A percentile compares a stretch with the other conserved stretches of the same genome.
Conservation (phyloP, 2,888 invertebrate species). For the Amblyjoppa proteus region DNA sequence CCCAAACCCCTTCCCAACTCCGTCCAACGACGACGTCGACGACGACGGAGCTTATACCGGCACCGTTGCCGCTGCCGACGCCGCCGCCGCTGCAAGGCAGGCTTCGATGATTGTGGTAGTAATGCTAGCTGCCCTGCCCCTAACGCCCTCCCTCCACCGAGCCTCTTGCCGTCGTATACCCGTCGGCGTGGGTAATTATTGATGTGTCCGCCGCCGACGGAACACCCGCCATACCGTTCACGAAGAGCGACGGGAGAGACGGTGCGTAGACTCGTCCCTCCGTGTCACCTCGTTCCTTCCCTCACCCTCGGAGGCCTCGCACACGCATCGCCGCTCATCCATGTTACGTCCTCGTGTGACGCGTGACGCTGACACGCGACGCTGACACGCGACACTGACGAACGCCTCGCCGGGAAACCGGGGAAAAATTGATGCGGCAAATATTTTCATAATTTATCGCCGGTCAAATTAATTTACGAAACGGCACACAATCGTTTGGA, state of each 20-base stretch:
- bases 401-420: background rate
- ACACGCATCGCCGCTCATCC: conserved; percentile 44
- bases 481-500: background rate
- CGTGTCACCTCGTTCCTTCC: conserved; percentile 68
- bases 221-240: conserved; percentile 50
- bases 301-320: conserved; percentile 22
- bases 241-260: conserved; percentile 53
- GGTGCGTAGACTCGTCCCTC: conserved; percentile 65
- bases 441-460: background rate
- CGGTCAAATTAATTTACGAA: background rate
- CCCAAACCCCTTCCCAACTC: conserved; percentile 73
- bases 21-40: conserved; percentile 55
- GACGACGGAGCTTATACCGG: conserved; percentile 60
- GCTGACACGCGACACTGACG: background rate
- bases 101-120: conserved; percentile 50
- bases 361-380: conserved; percentile 37
- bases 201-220: conserved; percentile 82
- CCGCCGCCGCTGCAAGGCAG: conserved; percentile 36
- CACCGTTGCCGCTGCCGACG: conserved; percentile 52
- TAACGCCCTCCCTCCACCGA: conserved; percentile 74
- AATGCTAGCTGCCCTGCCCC: conserved; percentile 66
- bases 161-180: conserved; percentile 76
- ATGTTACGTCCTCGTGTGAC: conserved; percentile 10
- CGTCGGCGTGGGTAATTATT: conserved; percentile 83
- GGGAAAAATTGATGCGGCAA: conserved; percentile 1